Conservation (phyloP, 35 echinoderm and acorn worm species). For the Heliocidaris erythrogramma region DNA sequence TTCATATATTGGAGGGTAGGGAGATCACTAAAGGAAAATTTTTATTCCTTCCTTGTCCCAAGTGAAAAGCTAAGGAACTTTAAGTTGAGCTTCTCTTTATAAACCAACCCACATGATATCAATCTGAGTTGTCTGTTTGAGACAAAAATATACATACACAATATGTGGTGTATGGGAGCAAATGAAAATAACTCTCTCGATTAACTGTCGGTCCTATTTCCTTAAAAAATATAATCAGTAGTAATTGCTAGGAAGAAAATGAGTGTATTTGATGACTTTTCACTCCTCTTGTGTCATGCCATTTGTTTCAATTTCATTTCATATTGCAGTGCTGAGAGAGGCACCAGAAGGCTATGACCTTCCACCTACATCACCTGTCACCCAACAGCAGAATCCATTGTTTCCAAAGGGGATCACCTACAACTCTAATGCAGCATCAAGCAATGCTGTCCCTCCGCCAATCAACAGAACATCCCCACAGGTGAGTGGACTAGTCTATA, state of each 20-base stretch:
- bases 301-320: neutral
- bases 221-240: too few relatives aligned
- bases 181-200: too few relatives aligned
- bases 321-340: slow-evolving; percentile 25
- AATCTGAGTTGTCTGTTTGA: too few relatives aligned
- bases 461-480: slow-evolving; percentile 45
- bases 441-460: neutral
- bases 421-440: slow-evolving; percentile 38
- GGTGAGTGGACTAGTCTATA: slow-evolving; percentile 24
- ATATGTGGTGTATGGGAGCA: too few relatives aligned
- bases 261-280: neutral
- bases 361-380: slow-evolving; percentile 56
- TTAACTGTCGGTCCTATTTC: neutral
- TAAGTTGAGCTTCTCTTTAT: too few relatives aligned
- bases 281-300: neutral
- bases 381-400: slow-evolving; percentile 48
- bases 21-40: too few relatives aligned
- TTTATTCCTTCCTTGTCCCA: too few relatives aligned
- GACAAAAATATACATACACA: too few relatives aligned
- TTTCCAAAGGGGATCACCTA: slow-evolving; percentile 44
- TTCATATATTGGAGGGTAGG: too few relatives aligned
- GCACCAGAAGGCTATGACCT: slow-evolving; percentile 65
- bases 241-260: too few relatives aligned
- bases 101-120: too few relatives aligned
- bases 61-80: too few relatives aligned